Conservation (phyloP, 2,888 invertebrate species). For the Stenotaenia linearis region DNA sequence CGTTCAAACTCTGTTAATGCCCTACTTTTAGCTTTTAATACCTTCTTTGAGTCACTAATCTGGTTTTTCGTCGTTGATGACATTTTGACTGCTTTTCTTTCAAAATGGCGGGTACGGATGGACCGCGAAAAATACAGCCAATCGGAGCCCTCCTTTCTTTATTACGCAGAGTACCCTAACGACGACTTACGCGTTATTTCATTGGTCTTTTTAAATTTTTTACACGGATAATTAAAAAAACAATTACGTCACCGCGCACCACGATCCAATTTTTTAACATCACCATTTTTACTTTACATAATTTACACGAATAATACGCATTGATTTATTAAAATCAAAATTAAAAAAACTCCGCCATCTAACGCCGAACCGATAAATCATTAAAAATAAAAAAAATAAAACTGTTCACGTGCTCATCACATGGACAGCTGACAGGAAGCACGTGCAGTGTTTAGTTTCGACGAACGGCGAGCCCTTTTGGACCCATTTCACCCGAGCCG, state of each 20-base stretch:
- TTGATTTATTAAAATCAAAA: not conserved
- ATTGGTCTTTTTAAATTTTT: too few species aligned
- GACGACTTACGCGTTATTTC: too few species aligned
- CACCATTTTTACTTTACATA: too few species aligned
- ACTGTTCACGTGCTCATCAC: conserved; percentile 10
- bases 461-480: not conserved
- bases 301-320: too few species aligned
- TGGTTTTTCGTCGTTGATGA: not conserved
- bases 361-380: too few species aligned
- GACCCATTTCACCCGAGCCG: not conserved
- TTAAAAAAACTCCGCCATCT: not conserved
- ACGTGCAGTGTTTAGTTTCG: not conserved
- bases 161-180: too few species aligned
- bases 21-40: not conserved
- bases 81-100: conserved; percentile 11
- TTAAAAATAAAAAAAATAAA: not conserved
- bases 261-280: too few species aligned
- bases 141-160: not conserved
- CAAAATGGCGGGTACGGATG: conserved; percentile 1
- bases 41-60: not conserved
- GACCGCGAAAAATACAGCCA: not conserved
- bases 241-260: too few species aligned
- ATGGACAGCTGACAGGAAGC: conserved; percentile 4
- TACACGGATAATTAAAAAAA: too few species aligned
- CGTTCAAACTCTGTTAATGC: too few species aligned